phyloP scores from a whole-genome alignment of 2,888 invertebrate genomes.

The Tiliacea citrago region DNA sequence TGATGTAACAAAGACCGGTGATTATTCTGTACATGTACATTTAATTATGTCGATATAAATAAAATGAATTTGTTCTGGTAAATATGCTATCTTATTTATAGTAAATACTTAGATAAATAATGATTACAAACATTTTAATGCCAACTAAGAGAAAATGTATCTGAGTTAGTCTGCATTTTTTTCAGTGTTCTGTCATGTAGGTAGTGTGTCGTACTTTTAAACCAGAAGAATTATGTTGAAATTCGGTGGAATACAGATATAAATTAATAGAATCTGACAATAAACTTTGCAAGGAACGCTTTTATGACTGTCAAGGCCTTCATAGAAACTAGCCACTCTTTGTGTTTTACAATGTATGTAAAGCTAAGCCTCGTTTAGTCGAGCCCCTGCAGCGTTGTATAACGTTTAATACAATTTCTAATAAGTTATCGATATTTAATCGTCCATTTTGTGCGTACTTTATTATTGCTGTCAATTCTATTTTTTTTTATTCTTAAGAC shows the following conservation, averaged over 20 bases:
- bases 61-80: no score
- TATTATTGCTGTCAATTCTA: constrained; percentile 27
- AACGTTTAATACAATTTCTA: constrained; percentile 1
- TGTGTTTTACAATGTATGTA: constrained; percentile 25
- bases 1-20: no score
- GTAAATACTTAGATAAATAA: no score
- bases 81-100: no score
- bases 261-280: background rate
- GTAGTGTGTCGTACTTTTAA: background rate
- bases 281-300: background rate
- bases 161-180: no score
- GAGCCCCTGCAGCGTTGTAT: constrained; percentile 46
- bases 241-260: background rate
- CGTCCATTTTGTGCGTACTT: constrained; percentile 18
- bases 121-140: no score
- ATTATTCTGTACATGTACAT: no score
- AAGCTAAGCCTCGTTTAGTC: constrained; percentile 22
- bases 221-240: background rate
- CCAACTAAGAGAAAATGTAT: no score
- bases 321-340: background rate
- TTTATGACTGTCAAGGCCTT: background rate
- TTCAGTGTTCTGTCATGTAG: no score
- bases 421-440: constrained; percentile 43
- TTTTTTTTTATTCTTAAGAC: constrained; percentile 1
- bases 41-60: no score